Evolutionary conservation across 2,888 invertebrate species (phyloP).

Genomic region (Leptopilina drosophilae): DNA sequence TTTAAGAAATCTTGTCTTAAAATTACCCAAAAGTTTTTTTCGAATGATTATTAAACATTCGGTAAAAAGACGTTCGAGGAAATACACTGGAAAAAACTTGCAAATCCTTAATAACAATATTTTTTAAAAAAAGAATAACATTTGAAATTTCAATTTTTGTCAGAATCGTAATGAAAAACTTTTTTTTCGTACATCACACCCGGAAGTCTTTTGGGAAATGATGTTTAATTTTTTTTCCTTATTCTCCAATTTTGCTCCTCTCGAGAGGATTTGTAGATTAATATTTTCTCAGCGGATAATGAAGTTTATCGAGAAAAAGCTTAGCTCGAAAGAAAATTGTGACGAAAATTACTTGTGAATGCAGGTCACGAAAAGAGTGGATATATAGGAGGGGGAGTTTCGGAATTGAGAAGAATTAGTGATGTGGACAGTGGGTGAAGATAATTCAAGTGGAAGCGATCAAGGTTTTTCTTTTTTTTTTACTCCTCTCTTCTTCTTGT

Average conservation of each 20-base stretch:
- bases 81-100: too few species aligned
- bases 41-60: too few species aligned
- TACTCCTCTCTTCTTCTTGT: not conserved
- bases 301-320: constrained; percentile 12
- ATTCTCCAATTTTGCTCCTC: not conserved
- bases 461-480: constrained; percentile 62
- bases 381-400: not conserved
- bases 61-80: too few species aligned
- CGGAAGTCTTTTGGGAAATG: not conserved
- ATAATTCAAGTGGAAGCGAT: constrained; percentile 61
- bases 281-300: constrained; percentile 7
- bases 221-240: not conserved
- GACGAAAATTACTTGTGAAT: constrained; percentile 15
- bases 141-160: too few species aligned
- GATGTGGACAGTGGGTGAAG: not conserved
- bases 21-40: too few species aligned
- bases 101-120: too few species aligned
- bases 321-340: not conserved
- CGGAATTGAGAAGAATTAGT: constrained; percentile 17
- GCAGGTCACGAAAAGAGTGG: constrained; percentile 7
- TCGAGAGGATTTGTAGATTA: not conserved
- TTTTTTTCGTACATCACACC: too few species aligned
- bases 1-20: too few species aligned
- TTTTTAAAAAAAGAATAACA: too few species aligned
- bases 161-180: too few species aligned